Evolutionary conservation across 2,888 invertebrate species (phyloP).

Genomic region (Scaptomyza cyrtandrae): DNA sequence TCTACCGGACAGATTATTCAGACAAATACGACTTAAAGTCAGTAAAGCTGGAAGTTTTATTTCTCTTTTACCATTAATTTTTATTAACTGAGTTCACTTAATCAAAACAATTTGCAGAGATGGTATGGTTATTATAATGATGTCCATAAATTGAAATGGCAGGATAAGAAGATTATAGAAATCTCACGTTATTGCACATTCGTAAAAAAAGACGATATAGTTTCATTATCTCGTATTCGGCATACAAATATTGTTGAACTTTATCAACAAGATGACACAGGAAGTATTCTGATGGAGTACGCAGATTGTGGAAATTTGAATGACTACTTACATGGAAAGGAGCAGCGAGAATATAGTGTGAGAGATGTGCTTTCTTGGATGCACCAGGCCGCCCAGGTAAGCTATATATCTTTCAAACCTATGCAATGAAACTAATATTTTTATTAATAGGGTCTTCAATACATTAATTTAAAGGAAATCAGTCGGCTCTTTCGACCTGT

Average conservation of each 20-base stretch:
- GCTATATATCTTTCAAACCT: not conserved
- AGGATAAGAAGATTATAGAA: too few relatives aligned
- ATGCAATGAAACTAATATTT: not conserved
- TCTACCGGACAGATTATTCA: too few relatives aligned
- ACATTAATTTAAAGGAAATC: not conserved
- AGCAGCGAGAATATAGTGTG: conserved; percentile 1
- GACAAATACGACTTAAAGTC: too few relatives aligned
- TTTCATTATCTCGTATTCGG: not conserved
- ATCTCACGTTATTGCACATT: too few relatives aligned
- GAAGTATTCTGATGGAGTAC: not conserved
- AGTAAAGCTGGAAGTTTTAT: too few relatives aligned
- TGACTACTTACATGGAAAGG: not conserved
- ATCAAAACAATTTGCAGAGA: too few relatives aligned
- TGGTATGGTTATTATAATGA: too few relatives aligned
- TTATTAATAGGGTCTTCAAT: not conserved
- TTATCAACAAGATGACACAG: not conserved
- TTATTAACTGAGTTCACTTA: too few relatives aligned
- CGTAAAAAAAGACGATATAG: too few relatives aligned
- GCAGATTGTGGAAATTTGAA: conserved; percentile 3
- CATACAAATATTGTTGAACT: not conserved
- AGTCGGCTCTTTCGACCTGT: not conserved
- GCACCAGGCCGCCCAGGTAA: not conserved
- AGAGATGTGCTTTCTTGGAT: not conserved
- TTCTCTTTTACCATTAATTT: too few relatives aligned
- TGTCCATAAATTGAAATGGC: too few relatives aligned